Percentiles rank a stretch among this genome's conserved stretches.
Conservation (phyloP, 1,140 invertebrate species). For the Meloidogyne floridensis region DNA sequence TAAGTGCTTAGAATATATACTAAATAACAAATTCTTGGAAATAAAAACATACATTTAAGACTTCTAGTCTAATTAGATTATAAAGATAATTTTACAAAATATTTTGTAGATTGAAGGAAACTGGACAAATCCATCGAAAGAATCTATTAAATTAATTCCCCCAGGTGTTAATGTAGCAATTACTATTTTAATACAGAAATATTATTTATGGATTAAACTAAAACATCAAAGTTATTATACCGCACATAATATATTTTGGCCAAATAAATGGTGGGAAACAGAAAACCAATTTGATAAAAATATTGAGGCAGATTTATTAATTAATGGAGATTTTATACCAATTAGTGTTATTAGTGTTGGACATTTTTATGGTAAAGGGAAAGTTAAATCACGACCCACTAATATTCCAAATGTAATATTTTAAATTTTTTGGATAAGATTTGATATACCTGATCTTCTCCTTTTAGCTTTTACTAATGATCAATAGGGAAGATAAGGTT, state of each 20-base stretch:
- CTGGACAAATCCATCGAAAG: background rate
- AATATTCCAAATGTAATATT: too few species aligned
- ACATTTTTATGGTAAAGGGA: background rate
- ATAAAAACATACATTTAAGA: too few species aligned
- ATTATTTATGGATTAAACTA: background rate
- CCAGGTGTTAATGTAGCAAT: background rate
- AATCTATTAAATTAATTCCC: background rate
- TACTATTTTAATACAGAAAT: background rate
- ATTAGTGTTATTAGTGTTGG: background rate
- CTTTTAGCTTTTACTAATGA: too few species aligned
- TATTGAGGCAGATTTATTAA: background rate
- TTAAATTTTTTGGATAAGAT: too few species aligned
- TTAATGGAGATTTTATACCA: constrained; percentile 1
- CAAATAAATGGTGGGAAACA: background rate
- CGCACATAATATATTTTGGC: background rate
- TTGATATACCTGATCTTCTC: too few species aligned
- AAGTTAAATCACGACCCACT: too few species aligned
- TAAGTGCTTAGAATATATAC: too few species aligned
- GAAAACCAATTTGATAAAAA: constrained; percentile 6
- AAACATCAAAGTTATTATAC: background rate
- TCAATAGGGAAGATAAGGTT: too few species aligned
- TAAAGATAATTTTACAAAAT: too few species aligned
- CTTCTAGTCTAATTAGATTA: too few species aligned
- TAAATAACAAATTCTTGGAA: too few species aligned
- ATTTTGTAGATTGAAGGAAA: background rate